Conservation (phyloP, 2,113 vertebrate species). For the Smithornis capensis region DNA sequence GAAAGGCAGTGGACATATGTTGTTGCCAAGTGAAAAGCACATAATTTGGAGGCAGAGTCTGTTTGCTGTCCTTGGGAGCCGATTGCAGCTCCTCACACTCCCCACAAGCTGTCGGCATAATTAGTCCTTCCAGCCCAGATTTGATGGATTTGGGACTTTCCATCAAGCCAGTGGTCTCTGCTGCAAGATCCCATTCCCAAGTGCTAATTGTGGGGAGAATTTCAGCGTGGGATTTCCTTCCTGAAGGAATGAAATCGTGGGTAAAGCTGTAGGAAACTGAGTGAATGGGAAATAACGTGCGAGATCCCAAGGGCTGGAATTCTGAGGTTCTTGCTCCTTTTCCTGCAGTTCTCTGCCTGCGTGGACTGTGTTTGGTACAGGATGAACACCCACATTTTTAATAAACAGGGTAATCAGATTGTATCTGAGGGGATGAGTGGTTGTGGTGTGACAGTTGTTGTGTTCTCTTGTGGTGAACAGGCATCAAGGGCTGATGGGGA, state of each 20-base stretch:
- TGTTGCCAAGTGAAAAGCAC: conserved; percentile 38
- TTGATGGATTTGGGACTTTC: not conserved
- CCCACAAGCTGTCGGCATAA: conserved; percentile 37
- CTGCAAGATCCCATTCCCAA: not conserved
- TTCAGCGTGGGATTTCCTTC: not conserved
- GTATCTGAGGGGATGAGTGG: conserved; percentile 12
- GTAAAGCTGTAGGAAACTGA: not conserved
- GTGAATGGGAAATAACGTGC: fast-evolving
- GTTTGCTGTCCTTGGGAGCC: conserved; percentile 39
- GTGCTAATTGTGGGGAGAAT: not conserved
- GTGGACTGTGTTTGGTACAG: not conserved
- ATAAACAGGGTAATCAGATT: conserved; percentile 45
- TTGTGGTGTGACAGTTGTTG: not conserved
- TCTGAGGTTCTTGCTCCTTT: not conserved
- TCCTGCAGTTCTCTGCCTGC: not conserved
- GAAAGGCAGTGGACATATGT: conserved; percentile 46
- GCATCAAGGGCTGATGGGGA: conserved; percentile 18
- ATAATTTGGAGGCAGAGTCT: conserved; percentile 36
- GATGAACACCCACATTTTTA: not conserved
- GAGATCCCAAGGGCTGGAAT: too few species aligned
- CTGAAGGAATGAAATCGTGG: not conserved
- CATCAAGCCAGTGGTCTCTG: not conserved
- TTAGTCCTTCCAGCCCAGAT: conserved; percentile 4
- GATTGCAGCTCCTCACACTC: conserved; percentile 21
- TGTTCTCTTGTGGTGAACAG: conserved; percentile 45